A percentile compares a stretch with the other conserved stretches of the same genome.
phyloP scores from a whole-genome alignment of 2,113 vertebrate genomes.

The Paramisgurnus dabryanus region DNA sequence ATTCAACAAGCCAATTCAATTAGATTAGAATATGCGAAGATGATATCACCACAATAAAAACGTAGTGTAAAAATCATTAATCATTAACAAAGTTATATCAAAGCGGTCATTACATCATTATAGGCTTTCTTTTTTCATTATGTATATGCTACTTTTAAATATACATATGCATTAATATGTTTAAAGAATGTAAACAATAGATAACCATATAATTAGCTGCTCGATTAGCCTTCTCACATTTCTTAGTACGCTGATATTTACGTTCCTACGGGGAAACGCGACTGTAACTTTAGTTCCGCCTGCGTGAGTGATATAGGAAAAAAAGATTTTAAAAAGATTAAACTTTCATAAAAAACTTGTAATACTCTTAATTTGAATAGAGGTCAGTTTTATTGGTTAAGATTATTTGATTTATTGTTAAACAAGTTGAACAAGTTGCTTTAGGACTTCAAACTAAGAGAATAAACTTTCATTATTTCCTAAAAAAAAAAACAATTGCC shows the following conservation, averaged over 20 bases:
- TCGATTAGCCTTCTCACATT: slow-evolving; percentile 27
- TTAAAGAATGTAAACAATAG: background rate
- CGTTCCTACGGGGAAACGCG: slow-evolving; percentile 12
- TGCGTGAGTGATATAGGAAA: no score
- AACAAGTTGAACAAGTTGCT: no score
- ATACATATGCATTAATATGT: background rate
- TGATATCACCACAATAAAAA: background rate
- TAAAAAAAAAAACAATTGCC: no score
- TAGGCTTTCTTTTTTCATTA: background rate
- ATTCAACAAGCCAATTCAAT: background rate
- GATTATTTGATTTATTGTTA: no score
- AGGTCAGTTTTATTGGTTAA: no score
- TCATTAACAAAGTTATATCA: background rate
- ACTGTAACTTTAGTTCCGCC: background rate
- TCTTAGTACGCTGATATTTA: slow-evolving; percentile 43
- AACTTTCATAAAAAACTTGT: no score
- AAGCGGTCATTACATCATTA: background rate
- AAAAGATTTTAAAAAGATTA: no score
- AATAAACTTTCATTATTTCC: no score
- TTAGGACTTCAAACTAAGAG: no score
- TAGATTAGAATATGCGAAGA: background rate
- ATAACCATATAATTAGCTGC: background rate
- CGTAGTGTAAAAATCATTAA: background rate
- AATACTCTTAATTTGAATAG: no score
- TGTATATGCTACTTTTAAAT: background rate